phyloP scores from a whole-genome alignment of 1,140 invertebrate species.

The Cotesia chilonis region DNA sequence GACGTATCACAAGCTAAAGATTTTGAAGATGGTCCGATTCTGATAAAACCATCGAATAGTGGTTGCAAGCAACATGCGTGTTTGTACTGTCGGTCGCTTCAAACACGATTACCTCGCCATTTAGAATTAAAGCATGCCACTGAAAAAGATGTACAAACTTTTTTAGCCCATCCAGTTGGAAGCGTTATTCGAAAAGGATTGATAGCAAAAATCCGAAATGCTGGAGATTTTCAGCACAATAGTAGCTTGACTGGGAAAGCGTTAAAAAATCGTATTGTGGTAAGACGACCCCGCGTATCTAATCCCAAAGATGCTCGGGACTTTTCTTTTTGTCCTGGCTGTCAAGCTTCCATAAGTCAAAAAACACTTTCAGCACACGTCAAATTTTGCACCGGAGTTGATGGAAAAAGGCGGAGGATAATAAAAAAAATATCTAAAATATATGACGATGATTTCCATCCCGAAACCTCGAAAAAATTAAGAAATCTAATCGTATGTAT shows the following conservation, averaged over 20 bases:
- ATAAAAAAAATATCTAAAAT: not conserved
- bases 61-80: not conserved
- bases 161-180: not conserved
- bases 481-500: not conserved
- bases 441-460: slow-evolving; percentile 9
- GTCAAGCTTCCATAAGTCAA: not conserved
- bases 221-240: not conserved
- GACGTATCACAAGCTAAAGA: too few relatives aligned
- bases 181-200: not conserved
- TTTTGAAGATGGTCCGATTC: too few relatives aligned
- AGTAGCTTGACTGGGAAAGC: not conserved
- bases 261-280: not conserved
- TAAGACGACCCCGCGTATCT: not conserved
- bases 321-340: not conserved
- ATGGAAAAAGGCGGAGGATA: not conserved
- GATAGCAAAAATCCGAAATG: not conserved
- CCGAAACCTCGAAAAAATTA: not conserved
- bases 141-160: not conserved
- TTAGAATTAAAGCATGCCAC: not conserved
- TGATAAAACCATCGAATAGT: not conserved
- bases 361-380: not conserved
- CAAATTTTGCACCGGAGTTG: not conserved
- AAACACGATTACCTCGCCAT: not conserved
- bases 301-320: not conserved
- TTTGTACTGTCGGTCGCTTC: not conserved